Conservation (phyloP, 2,797 vertebrate genomes). For the Phataginus tricuspis region DNA sequence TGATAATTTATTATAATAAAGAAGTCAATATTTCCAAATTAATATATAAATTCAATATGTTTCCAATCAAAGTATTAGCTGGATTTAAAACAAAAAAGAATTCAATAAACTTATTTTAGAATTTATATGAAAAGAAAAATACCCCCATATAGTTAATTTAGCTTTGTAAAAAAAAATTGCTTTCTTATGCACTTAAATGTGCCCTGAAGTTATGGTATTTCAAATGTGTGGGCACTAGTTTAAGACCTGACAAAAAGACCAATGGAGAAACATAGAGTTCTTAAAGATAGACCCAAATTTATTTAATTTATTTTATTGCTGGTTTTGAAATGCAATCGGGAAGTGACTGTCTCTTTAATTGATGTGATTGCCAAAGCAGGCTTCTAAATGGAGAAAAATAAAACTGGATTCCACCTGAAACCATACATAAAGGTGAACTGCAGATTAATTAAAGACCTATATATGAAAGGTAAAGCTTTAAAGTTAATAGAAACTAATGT, state of each 20-base stretch:
- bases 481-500: not conserved
- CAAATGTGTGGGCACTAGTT: not conserved
- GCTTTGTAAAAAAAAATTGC: not conserved
- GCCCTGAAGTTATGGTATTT: not conserved
- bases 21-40: not conserved
- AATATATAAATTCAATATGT: constrained; percentile 4
- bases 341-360: not conserved
- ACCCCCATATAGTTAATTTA: not conserved
- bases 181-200: not conserved
- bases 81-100: not conserved
- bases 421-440: not conserved
- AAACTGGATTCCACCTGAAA: not conserved
- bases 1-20: constrained; percentile 25
- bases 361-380: not conserved
- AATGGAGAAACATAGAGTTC: not conserved
- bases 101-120: not conserved
- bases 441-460: not conserved
- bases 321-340: not conserved
- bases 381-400: not conserved
- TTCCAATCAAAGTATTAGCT: not conserved
- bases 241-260: not conserved
- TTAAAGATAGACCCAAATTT: not conserved
- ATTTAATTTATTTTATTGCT: not conserved
- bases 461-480: not conserved
- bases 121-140: not conserved